phyloP scores from a whole-genome alignment of 2,113 vertebrate species.

The Lates calcarifer region DNA sequence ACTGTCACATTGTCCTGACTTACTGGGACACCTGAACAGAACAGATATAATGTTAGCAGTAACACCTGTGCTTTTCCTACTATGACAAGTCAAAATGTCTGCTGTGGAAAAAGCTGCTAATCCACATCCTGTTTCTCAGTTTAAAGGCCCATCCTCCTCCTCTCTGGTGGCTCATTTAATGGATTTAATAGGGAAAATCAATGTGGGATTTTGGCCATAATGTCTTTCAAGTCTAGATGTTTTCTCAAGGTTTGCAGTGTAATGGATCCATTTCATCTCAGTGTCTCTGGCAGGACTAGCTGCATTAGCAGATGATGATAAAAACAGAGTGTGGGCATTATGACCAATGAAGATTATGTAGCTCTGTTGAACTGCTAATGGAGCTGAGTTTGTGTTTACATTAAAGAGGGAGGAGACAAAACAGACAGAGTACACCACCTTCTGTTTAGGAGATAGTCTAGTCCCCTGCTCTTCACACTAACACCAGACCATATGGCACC shows the following conservation, averaged over 20 bases:
- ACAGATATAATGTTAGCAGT: background rate
- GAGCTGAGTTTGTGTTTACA: constrained; percentile 1
- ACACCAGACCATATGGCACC: background rate
- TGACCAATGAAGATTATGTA: constrained; percentile 14
- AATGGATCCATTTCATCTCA: background rate
- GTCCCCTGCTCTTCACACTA: background rate
- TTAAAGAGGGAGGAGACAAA: background rate
- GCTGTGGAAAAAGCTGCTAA: background rate
- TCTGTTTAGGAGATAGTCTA: background rate
- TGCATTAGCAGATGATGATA: background rate
- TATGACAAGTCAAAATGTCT: background rate
- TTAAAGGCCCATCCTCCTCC: background rate
- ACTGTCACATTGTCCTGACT: background rate
- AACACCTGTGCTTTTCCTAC: background rate
- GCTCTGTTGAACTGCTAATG: constrained; percentile 3
- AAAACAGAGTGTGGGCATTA: constrained; percentile 13
- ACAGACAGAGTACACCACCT: background rate
- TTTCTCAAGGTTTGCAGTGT: background rate
- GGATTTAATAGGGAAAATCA: background rate
- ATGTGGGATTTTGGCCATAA: background rate
- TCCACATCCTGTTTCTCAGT: background rate
- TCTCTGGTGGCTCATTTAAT: background rate
- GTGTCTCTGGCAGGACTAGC: background rate
- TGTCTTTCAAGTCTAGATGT: background rate
- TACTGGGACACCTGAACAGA: background rate